These are phyloP conservation scores for Epiblema foenella DNA, from an alignment of 2,888 invertebrate species.

Conservation along the genomic window DNA sequence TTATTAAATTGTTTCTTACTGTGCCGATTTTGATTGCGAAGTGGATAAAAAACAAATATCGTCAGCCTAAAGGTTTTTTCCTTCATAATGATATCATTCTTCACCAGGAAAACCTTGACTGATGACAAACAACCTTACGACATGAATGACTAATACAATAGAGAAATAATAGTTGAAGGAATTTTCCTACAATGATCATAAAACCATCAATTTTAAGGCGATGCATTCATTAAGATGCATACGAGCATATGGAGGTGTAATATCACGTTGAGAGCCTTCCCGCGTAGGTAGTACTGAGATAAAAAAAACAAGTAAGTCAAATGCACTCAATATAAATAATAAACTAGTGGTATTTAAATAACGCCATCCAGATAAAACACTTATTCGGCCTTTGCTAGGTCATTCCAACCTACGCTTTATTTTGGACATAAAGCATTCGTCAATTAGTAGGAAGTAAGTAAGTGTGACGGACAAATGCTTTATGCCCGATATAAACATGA, in stretches of 20 bases:
- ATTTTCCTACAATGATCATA: slow-evolving; percentile 8
- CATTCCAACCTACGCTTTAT: no score
- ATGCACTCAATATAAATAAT: no score
- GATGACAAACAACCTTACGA: neutral
- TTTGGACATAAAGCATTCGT: no score
- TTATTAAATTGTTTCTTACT: no score
- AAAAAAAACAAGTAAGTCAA: no score
- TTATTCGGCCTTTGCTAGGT: no score
- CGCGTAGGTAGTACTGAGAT: neutral
- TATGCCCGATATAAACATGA: no score
- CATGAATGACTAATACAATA: slow-evolving; percentile 16
- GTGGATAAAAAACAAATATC: neutral
- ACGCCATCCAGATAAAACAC: no score
- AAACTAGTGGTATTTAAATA: no score
- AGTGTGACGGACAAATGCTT: no score
- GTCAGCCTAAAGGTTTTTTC: neutral
- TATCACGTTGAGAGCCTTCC: neutral
- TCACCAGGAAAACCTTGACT: slow-evolving; percentile 16
- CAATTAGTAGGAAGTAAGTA: no score
- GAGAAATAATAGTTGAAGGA: slow-evolving; percentile 12
- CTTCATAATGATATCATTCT: slow-evolving; percentile 14
- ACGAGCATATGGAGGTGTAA: no score
- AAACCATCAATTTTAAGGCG: slow-evolving; percentile 11
- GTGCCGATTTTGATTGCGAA: neutral
- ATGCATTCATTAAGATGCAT: neutral